phyloP scores from a whole-genome alignment of 2,797 vertebrate genomes.

The Thalassophryne amazonica region DNA sequence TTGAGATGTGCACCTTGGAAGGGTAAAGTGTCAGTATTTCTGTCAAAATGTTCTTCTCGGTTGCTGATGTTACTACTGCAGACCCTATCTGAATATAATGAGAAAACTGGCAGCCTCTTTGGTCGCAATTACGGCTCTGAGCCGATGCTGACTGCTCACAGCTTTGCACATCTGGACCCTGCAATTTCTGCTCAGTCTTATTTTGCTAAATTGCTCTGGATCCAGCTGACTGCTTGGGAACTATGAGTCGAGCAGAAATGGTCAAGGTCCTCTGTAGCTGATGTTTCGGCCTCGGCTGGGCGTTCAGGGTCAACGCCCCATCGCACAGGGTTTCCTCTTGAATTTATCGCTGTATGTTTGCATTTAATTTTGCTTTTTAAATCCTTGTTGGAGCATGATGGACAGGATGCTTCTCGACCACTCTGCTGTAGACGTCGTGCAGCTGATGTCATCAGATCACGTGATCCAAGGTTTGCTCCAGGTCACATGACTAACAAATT shows the following conservation, averaged over 20 bases:
- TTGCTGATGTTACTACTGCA: background rate
- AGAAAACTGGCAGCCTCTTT: conserved; percentile 45
- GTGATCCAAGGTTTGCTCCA: too few relatives aligned
- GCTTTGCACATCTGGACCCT: conserved; percentile 55
- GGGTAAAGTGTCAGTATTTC: conserved; percentile 31
- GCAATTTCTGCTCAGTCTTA: conserved; percentile 33
- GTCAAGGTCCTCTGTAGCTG: conserved; percentile 36
- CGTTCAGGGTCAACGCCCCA: conserved; percentile 23
- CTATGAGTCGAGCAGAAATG: conserved; percentile 40
- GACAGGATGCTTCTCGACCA: background rate
- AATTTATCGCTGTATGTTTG: background rate
- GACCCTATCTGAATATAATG: conserved; percentile 35
- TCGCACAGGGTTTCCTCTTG: conserved; percentile 10
- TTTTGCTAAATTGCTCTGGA: conserved; percentile 40
- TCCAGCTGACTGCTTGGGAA: conserved; percentile 18
- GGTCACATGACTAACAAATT: too few relatives aligned
- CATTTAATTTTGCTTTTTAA: conserved; percentile 2
- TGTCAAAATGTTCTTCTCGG: conserved; percentile 18
- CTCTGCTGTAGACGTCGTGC: background rate
- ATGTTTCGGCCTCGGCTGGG: conserved; percentile 24
- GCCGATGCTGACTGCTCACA: conserved; percentile 18
- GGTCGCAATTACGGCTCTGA: conserved; percentile 44
- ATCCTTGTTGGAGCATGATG: background rate
- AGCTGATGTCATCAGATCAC: too few relatives aligned
- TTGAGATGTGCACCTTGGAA: too few relatives aligned